Percentiles rank a stretch among this genome's conserved stretches.
Evolutionary conservation across 2,888 invertebrate genomes (phyloP).

Genomic region (Drosophila paranaensis): DNA sequence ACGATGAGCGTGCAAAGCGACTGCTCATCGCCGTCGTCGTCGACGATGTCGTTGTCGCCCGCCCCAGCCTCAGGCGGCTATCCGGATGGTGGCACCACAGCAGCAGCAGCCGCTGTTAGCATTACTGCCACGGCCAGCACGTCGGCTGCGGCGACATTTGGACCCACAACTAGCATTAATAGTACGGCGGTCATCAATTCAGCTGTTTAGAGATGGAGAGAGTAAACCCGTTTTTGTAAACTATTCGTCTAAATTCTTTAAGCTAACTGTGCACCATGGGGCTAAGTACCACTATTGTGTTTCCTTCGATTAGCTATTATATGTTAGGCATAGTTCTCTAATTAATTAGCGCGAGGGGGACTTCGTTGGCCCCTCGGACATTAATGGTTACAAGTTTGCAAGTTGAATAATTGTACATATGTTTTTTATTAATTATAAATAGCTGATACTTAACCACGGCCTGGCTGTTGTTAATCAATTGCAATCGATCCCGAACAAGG

Average conservation of each 20-base stretch:
- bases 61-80: slow-evolving; percentile 76
- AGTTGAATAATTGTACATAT: slow-evolving; percentile 68
- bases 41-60: slow-evolving; percentile 82
- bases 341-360: slow-evolving; percentile 31
- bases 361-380: slow-evolving; percentile 23
- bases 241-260: slow-evolving; percentile 39
- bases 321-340: slow-evolving; percentile 35
- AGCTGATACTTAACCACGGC: slow-evolving; percentile 63
- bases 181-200: slow-evolving; percentile 82
- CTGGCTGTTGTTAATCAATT: slow-evolving; percentile 65
- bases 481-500: slow-evolving; percentile 28
- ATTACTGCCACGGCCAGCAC: slow-evolving; percentile 82
- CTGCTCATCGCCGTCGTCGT: slow-evolving; percentile 82
- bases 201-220: slow-evolving; percentile 72
- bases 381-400: slow-evolving; percentile 56
- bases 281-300: slow-evolving; percentile 66
- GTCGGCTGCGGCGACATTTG: slow-evolving; percentile 77
- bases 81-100: slow-evolving; percentile 65
- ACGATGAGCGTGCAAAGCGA: slow-evolving; percentile 83
- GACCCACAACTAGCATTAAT: slow-evolving; percentile 69
- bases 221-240: slow-evolving; percentile 32
- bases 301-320: slow-evolving; percentile 57
- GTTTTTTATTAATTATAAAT: slow-evolving; percentile 56
- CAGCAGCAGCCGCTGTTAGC: slow-evolving; percentile 73
- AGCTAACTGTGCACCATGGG: slow-evolving; percentile 58